These are phyloP conservation scores for Homarus gammarus DNA, from an alignment of 2,888 invertebrate genomes.

Conservation along the genomic window DNA sequence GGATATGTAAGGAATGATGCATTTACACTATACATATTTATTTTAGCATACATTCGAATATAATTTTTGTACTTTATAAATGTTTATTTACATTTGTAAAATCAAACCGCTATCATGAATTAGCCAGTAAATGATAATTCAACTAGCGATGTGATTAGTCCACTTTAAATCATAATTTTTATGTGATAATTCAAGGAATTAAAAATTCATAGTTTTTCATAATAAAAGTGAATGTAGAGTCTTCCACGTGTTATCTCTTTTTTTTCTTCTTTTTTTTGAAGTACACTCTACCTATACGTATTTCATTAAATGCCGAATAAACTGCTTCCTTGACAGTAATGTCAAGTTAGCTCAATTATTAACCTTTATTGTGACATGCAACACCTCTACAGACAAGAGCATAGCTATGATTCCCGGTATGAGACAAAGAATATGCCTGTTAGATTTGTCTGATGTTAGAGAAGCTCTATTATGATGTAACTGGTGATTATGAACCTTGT, in stretches of 20 bases:
- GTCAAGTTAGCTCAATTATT: not conserved
- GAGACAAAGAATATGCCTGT: constrained; percentile 59
- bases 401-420: constrained; percentile 40
- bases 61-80: too few relatives aligned
- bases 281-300: too few relatives aligned
- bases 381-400: constrained; percentile 27
- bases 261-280: constrained; percentile 17
- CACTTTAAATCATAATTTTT: too few relatives aligned
- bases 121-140: too few relatives aligned
- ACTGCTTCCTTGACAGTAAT: constrained; percentile 4
- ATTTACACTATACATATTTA: not conserved
- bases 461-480: constrained; percentile 56
- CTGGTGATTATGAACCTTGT: constrained; percentile 38
- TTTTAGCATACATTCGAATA: constrained; percentile 1
- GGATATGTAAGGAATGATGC: not conserved
- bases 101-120: too few relatives aligned
- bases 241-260: constrained; percentile 17
- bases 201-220: not conserved
- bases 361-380: constrained; percentile 22
- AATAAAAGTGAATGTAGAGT: not conserved
- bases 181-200: too few relatives aligned
- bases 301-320: not conserved
- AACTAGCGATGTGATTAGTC: too few relatives aligned
- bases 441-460: constrained; percentile 70
- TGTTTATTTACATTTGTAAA: too few relatives aligned